These are phyloP conservation scores for Sinosuthora webbiana DNA, from an alignment of 2,113 vertebrate genomes.

Conservation along the genomic window DNA sequence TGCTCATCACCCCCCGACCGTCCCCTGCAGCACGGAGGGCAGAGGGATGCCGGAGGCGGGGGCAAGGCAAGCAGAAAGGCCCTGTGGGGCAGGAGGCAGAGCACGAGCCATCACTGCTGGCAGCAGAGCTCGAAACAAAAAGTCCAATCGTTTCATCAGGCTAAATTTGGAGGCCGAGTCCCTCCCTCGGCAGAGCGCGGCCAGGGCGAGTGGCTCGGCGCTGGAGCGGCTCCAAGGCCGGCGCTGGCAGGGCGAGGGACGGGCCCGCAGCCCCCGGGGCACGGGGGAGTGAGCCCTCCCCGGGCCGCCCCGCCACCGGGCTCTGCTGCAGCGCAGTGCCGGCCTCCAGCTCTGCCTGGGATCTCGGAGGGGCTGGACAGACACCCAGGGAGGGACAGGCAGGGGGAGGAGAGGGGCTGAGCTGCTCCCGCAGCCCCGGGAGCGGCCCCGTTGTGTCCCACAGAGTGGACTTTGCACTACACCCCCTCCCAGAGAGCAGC, in stretches of 20 bases:
- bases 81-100: neutral
- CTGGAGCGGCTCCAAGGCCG: neutral
- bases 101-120: neutral
- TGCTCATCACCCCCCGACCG: neutral
- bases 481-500: neutral
- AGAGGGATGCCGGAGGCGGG: neutral
- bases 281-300: neutral
- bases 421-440: neutral
- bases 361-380: neutral
- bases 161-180: conserved; percentile 23
- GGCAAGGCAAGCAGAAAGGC: neutral
- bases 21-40: neutral
- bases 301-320: fast-evolving
- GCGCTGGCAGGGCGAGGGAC: fast-evolving
- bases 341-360: fast-evolving
- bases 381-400: neutral
- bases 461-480: neutral
- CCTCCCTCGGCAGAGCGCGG: neutral
- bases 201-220: neutral
- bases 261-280: fast-evolving
- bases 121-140: neutral
- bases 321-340: too few species aligned
- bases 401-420: neutral
- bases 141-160: conserved; percentile 17
- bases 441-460: neutral